Evolutionary conservation across 2,888 invertebrate species (phyloP), one percentile per base, ranked within the genome.

Genomic region (Pristionchus mayeri): DNA sequence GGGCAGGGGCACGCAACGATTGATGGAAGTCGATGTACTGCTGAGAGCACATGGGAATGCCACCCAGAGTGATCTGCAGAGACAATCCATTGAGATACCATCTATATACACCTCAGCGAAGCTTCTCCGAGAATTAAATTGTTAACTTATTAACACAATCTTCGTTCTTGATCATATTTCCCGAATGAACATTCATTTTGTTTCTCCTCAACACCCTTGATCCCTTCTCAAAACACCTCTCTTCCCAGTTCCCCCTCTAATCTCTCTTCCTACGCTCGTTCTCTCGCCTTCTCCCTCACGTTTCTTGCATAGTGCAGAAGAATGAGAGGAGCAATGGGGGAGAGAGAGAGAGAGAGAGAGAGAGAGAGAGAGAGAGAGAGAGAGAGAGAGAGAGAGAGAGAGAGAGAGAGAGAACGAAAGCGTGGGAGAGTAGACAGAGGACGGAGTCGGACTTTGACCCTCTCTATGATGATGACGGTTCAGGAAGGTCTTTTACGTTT

Each of bases 1-100:
- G 78, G 11, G 90, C 93, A 0, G 98, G 98, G 84, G 97, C 95
- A 86, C 99, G 95, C 0, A 96, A 96, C 0, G 98, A 98, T 93
- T 98, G 98, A 94, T 98, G 98, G 83, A 97, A 95, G 86, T 98
- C 95, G 93, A 98, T 97, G 93, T 98, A 98, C 93, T 98, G 98
- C 95, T 96, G 96, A 0, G 98, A 97, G 93, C 98, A 98, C 80
- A 98, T 94, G 0, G 98, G 98, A 87, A 98, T 96, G 9, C 90
- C 90, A 18, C 90, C 90, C 44, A 90, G 80, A 0, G 87, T 84
- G 4, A 91, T 87, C 82, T 88, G 87, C 27, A 86, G n/a, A 71
- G 21, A 18, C n/a, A 63, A 11, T 63, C 11, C 11, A 16, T 11
- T 52, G 52, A 52, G 11, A 11, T 52, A 16, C 18, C 13, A 52